Evolutionary conservation across 2,113 vertebrate genomes (phyloP).

Genomic region (Aegotheles bennettii): DNA sequence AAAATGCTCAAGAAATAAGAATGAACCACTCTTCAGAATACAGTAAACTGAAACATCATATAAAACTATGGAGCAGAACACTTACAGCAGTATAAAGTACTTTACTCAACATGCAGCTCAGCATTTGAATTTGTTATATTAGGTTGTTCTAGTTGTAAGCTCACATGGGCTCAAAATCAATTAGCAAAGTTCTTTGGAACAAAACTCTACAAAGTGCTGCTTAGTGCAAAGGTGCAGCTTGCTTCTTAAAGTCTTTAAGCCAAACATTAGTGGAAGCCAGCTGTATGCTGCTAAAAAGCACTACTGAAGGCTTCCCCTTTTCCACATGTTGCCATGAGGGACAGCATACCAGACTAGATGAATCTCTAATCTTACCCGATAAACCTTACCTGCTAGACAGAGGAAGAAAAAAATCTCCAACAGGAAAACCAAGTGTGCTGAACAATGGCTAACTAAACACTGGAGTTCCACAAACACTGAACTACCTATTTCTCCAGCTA

Average conservation of each 20-base stretch:
- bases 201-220: neutral
- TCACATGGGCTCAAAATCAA: neutral
- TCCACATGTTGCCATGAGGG: neutral
- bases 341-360: accelerated
- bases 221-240: neutral
- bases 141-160: neutral
- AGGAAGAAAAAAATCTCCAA: neutral
- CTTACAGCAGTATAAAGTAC: neutral
- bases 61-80: neutral
- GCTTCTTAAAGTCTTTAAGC: neutral
- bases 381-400: neutral
- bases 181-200: neutral
- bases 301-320: neutral
- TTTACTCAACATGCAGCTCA: neutral
- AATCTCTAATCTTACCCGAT: neutral
- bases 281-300: neutral
- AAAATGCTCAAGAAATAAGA: neutral
- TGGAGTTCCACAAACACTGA: neutral
- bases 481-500: neutral
- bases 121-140: neutral
- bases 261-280: neutral
- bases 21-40: neutral
- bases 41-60: neutral
- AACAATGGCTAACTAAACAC: neutral
- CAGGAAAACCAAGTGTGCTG: neutral